Evolutionary conservation across 2,113 vertebrate species (phyloP).

Genomic region (Trogon surrucura): DNA sequence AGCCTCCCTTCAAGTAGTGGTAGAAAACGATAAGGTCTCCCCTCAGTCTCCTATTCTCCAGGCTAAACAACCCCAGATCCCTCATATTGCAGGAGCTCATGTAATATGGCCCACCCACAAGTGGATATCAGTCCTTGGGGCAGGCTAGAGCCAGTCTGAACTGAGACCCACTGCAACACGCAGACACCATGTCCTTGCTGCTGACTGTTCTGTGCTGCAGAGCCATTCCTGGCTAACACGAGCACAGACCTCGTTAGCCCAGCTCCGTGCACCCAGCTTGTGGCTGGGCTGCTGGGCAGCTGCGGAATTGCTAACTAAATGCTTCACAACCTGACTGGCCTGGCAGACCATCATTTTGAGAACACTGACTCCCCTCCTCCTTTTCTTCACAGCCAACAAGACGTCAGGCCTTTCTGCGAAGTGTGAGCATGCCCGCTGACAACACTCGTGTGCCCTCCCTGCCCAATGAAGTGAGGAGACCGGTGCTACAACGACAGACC

Average conservation of each 20-base stretch:
- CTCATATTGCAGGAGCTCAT: neutral
- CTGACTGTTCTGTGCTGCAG: neutral
- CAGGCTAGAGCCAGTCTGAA: neutral
- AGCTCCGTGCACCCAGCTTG: neutral
- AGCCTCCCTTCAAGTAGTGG: no score
- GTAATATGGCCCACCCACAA: neutral
- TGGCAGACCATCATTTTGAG: neutral
- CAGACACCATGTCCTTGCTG: neutral
- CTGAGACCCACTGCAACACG: neutral
- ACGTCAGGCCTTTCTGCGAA: constrained; percentile 89
- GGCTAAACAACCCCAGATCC: no score
- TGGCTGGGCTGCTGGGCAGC: fast-evolving
- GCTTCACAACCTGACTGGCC: neutral
- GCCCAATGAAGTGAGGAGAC: constrained; percentile 79
- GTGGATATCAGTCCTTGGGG: neutral
- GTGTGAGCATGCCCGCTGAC: constrained; percentile 94
- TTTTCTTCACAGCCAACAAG: constrained; percentile 77
- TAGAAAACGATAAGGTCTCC: no score
- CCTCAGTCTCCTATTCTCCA: no score
- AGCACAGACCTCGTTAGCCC: neutral
- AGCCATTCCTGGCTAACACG: neutral
- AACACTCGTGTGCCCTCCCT: constrained; percentile 84
- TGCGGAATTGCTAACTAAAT: neutral
- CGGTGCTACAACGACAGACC: constrained; percentile 87
- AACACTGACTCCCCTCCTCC: neutral